Evolutionary conservation across 1,140 invertebrate species (phyloP), one percentile per base, ranked within the genome.

Genomic region (Drosophila pachea): DNA sequence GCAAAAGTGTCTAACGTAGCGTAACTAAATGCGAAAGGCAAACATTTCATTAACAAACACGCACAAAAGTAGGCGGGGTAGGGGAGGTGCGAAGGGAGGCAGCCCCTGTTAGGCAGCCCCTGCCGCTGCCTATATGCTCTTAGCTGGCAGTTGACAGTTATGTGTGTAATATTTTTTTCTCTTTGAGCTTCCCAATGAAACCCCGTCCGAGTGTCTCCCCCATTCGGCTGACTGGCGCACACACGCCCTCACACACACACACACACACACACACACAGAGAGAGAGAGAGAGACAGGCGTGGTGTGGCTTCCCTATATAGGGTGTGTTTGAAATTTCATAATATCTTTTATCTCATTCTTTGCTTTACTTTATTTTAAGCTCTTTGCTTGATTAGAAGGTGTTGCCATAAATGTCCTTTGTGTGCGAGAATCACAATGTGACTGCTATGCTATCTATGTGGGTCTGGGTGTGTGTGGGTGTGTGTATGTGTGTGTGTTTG

Each of bases 291-390:
- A 22, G 22, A 43, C 38, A 59, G 48, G 58, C 62, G 64, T 70
- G 66, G 69, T 63, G 59, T 60, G 56, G 43, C 12, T 16, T 7
- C 8, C 29, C 6, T 16, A 42, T 22, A 40, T 32, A 68, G 73
- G 73, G 73, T 75, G 73, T 75, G 73, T 73, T 83, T 78, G 75
- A 84, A 83, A 83, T 83, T 84, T 83, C 79, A 84, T 84, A 84
- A 84, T 86, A 84, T 84, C 81, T 86, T 86, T 84, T 81, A 79
- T 86, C 81, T 79, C 76, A 84, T 86, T 84, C 78, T 83, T 84
- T 84, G 73, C 76, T 76, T 84, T 84, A 84, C 81, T 86, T 84
- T 79, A 86, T 84, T 84, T 84, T 84, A 81, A 84, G 79, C 79
- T 84, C 69, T 86, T 86, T 84, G 76, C 79, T 84, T 84, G 79